phyloP scores from a whole-genome alignment of 2,888 invertebrate species.

The Andrena bicolor region DNA sequence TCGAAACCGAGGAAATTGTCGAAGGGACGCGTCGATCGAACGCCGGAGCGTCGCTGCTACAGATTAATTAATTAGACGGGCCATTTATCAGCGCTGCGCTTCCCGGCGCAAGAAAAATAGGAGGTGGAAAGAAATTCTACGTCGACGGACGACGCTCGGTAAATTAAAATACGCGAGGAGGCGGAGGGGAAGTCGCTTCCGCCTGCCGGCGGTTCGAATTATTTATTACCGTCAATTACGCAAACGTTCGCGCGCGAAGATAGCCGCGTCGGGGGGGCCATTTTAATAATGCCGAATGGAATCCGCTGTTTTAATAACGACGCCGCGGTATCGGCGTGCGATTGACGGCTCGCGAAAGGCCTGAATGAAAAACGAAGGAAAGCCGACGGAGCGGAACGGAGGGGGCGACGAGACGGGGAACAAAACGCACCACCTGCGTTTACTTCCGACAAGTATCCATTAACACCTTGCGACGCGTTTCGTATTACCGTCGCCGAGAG shows the following conservation, averaged over 20 bases:
- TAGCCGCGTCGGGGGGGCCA: neutral
- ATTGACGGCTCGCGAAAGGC: conserved; percentile 4
- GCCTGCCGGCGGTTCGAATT: conserved; percentile 15
- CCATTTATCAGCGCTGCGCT: conserved; percentile 44
- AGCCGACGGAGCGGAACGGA: neutral
- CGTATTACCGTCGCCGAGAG: conserved; percentile 38
- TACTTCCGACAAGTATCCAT: conserved; percentile 55
- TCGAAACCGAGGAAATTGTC: conserved; percentile 26
- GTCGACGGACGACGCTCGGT: neutral
- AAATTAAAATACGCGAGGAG: conserved; percentile 5
- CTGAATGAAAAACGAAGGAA: neutral
- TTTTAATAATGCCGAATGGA: conserved; percentile 20
- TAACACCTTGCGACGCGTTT: conserved; percentile 48
- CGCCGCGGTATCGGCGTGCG: conserved; percentile 13
- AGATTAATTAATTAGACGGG: conserved; percentile 50
- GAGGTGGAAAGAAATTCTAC: no score
- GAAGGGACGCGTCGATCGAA: conserved; percentile 2
- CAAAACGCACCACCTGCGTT: conserved; percentile 45
- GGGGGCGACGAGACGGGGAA: neutral
- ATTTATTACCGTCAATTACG: conserved; percentile 38
- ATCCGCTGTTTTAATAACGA: conserved; percentile 20
- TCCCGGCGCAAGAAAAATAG: neutral
- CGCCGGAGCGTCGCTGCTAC: conserved; percentile 8
- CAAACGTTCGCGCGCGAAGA: conserved; percentile 13
- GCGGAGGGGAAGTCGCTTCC: neutral